Conservation (phyloP, 2,797 vertebrate species). For the Melopsittacus undulatus region DNA sequence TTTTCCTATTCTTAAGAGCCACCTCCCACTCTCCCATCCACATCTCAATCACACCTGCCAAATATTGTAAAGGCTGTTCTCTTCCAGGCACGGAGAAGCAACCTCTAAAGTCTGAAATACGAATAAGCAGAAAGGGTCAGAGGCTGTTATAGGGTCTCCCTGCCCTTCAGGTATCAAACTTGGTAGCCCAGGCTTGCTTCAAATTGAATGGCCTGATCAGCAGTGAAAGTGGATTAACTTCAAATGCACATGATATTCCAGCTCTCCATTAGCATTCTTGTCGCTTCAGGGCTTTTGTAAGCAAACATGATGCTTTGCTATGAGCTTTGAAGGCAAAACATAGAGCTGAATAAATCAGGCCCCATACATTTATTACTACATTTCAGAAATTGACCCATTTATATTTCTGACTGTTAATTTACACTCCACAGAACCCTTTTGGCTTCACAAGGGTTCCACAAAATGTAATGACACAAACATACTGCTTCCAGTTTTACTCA, state of each 20-base stretch:
- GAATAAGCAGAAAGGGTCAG: not conserved
- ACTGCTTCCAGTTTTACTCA: not conserved
- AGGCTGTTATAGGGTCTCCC: not conserved
- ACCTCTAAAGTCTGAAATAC: not conserved
- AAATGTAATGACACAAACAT: not conserved
- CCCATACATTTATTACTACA: not conserved
- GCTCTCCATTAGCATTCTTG: not conserved
- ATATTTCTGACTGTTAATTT: not conserved
- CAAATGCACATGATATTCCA: not conserved
- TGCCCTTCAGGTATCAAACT: not conserved
- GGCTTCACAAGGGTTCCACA: not conserved
- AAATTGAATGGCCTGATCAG: not conserved
- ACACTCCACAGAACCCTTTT: not conserved
- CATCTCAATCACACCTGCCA: accelerated
- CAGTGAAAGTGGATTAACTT: not conserved
- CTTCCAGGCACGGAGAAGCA: not conserved
- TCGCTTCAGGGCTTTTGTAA: not conserved
- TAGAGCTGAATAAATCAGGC: not conserved
- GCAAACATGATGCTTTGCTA: not conserved
- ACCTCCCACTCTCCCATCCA: not conserved
- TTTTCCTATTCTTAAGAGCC: not conserved
- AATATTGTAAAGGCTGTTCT: not conserved
- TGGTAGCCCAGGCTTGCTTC: not conserved
- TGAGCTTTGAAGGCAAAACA: not conserved
- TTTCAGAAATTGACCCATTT: not conserved